Percentiles rank a stretch among this genome's conserved stretches.
Conservation (phyloP, 2,888 invertebrate genomes). For the Petrophora chlorosata region DNA sequence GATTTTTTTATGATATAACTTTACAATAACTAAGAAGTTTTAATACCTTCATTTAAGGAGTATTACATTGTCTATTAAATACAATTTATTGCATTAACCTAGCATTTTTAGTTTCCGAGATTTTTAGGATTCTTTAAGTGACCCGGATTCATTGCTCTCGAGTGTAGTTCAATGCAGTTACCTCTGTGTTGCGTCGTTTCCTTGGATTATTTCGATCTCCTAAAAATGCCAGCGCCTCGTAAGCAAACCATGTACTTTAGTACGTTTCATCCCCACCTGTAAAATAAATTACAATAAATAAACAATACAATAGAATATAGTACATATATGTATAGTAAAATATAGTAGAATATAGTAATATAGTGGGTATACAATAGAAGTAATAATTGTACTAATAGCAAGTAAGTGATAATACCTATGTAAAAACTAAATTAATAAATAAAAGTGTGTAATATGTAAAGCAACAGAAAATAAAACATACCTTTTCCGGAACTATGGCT, state of each 20-base stretch:
- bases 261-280: slow-evolving; percentile 31
- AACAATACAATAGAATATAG: slow-evolving; percentile 10
- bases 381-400: slow-evolving; percentile 31
- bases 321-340: not conserved
- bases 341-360: slow-evolving; percentile 11
- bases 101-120: no score
- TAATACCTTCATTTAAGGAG: no score
- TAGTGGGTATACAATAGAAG: slow-evolving; percentile 26
- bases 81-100: no score
- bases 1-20: no score
- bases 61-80: no score
- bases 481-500: slow-evolving; percentile 27
- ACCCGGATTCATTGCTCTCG: no score
- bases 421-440: slow-evolving; percentile 14
- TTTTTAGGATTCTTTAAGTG: no score
- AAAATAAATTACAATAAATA: slow-evolving; percentile 15
- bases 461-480: slow-evolving; percentile 31
- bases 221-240: slow-evolving; percentile 32
- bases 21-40: no score
- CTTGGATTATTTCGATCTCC: slow-evolving; percentile 33
- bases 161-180: slow-evolving; percentile 2
- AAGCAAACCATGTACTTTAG: slow-evolving; percentile 36
- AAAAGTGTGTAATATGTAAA: slow-evolving; percentile 31
- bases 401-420: slow-evolving; percentile 30
- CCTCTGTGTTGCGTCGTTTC: slow-evolving; percentile 19